A percentile compares a stretch with the other conserved stretches of the same genome.
Evolutionary conservation across 2,888 invertebrate genomes (phyloP).

Genomic region (Hoplodrina ambigua): DNA sequence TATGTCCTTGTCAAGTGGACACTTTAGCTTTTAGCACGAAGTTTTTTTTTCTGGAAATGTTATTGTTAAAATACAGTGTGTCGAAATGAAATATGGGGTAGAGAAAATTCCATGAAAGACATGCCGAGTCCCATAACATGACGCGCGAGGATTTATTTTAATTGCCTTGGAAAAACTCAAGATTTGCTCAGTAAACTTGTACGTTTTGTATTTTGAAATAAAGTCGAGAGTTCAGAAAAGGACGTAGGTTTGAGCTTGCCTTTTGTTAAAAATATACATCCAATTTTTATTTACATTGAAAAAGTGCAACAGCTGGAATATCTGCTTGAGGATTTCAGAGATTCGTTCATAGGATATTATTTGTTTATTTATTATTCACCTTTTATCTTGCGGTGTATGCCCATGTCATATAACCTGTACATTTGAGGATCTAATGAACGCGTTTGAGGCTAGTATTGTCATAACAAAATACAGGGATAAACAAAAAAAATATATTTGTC

Average conservation of each 20-base stretch:
- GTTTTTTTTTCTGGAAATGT: conserved; percentile 46
- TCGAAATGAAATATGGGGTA: conserved; percentile 46
- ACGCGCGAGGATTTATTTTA: conserved; percentile 14
- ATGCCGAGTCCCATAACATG: not conserved
- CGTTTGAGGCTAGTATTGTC: too few species aligned
- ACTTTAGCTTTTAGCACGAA: conserved; percentile 54
- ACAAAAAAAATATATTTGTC: too few species aligned
- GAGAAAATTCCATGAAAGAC: conserved; percentile 7
- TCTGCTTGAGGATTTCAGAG: not conserved
- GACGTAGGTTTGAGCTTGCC: not conserved
- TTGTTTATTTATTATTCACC: too few species aligned
- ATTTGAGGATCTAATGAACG: too few species aligned
- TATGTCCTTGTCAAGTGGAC: conserved; percentile 66
- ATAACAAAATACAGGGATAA: too few species aligned
- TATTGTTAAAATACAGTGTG: conserved; percentile 45
- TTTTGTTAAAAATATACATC: conserved; percentile 34
- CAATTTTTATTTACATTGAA: conserved; percentile 14
- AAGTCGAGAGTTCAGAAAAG: not conserved
- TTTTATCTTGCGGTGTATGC: too few species aligned
- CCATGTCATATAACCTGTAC: too few species aligned
- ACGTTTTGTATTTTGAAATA: conserved; percentile 14
- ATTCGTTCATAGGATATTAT: too few species aligned
- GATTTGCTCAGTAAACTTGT: not conserved
- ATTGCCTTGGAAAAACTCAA: conserved; percentile 9
- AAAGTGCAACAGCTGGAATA: conserved; percentile 5